Evolutionary conservation across 2,888 invertebrate species (phyloP).

Genomic region (Cataglyphis altisquamis): DNA sequence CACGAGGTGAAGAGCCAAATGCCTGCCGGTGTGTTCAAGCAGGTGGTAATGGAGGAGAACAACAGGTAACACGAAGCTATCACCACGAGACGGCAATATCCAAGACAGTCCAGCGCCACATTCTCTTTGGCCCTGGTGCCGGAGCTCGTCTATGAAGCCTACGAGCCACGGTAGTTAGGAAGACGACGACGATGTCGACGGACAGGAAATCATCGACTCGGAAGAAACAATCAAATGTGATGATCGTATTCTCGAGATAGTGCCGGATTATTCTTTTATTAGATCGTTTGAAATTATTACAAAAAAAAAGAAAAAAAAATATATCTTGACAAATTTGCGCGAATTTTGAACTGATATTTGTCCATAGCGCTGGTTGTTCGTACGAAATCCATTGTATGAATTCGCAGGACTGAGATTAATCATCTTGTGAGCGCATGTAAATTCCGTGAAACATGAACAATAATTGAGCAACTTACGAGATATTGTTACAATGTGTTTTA

Average conservation of each 20-base stretch:
- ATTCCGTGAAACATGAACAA: conserved; percentile 8
- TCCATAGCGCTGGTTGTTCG: background rate
- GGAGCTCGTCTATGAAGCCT: conserved; percentile 84
- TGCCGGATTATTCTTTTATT: conserved; percentile 14
- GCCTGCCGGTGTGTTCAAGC: conserved; percentile 91
- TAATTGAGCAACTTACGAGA: background rate
- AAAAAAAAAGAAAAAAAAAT: background rate
- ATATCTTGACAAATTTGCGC: background rate
- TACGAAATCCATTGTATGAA: conserved; percentile 28
- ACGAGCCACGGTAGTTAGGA: conserved; percentile 81
- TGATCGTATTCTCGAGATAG: conserved; percentile 12
- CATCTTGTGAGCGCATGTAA: conserved; percentile 1
- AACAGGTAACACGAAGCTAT: conserved; percentile 89
- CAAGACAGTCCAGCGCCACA: conserved; percentile 80
- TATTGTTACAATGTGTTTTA: background rate
- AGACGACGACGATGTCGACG: conserved; percentile 47
- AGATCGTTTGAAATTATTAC: conserved; percentile 24
- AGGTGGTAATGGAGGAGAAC: conserved; percentile 92
- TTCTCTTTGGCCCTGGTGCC: conserved; percentile 84
- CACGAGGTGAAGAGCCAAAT: conserved; percentile 93
- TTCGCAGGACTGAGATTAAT: conserved; percentile 17
- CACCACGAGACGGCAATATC: conserved; percentile 80
- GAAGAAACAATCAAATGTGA: conserved; percentile 41
- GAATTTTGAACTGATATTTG: background rate
- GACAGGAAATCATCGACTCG: conserved; percentile 63